phyloP scores from a whole-genome alignment of 2,797 vertebrate genomes.

The Cryptoprocta ferox region DNA sequence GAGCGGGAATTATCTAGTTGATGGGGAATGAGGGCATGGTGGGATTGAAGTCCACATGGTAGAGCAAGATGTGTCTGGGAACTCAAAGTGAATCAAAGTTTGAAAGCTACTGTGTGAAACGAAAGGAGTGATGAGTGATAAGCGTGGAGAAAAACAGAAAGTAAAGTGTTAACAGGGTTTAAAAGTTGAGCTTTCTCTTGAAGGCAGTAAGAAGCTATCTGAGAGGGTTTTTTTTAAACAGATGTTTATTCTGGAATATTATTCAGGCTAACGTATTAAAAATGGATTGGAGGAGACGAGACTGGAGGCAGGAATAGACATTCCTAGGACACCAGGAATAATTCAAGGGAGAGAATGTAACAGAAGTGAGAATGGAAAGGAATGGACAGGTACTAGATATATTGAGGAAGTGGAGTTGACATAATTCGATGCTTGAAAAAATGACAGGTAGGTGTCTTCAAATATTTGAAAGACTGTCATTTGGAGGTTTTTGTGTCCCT shows the following conservation, averaged over 20 bases:
- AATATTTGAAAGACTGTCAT: background rate
- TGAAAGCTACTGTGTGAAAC: slow-evolving; percentile 4
- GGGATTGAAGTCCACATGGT: background rate
- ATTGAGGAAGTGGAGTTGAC: background rate
- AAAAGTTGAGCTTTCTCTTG: background rate
- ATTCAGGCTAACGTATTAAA: slow-evolving; percentile 33
- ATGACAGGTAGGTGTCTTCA: background rate
- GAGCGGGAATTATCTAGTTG: background rate
- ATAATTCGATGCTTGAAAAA: background rate
- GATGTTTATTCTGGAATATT: background rate
- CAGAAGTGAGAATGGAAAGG: background rate
- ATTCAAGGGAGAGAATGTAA: background rate
- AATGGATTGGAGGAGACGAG: background rate
- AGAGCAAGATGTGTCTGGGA: background rate
- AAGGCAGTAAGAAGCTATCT: background rate
- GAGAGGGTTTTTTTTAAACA: background rate
- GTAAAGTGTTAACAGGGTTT: background rate
- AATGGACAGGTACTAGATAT: background rate
- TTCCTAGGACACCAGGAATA: background rate
- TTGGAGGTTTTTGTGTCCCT: background rate
- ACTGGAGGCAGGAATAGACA: background rate
- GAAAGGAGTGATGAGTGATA: background rate
- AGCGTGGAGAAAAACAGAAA: background rate
- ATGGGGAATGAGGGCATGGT: background rate
- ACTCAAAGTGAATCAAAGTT: background rate